Conservation (phyloP, 2,113 vertebrate genomes). For the Sebastes fasciatus region DNA sequence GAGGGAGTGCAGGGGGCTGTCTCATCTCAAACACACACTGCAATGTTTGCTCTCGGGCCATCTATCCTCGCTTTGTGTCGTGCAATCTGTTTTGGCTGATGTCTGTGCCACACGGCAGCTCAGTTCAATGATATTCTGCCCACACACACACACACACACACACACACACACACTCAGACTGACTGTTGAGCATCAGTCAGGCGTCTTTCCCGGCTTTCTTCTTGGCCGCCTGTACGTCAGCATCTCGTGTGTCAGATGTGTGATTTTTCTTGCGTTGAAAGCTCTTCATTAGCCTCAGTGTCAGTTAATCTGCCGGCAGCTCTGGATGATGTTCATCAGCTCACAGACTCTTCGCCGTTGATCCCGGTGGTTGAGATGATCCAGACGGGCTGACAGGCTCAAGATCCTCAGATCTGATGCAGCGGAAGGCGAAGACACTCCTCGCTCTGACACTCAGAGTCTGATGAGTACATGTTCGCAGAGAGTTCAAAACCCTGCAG, state of each 20-base stretch:
- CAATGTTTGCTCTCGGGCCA: constrained; percentile 35
- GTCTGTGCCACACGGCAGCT: constrained; percentile 32
- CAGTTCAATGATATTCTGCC: constrained; percentile 23
- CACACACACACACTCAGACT: constrained; percentile 11
- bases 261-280: constrained; percentile 11
- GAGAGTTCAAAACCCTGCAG: constrained; percentile 7
- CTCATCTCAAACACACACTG: neutral
- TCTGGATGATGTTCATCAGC: constrained; percentile 19
- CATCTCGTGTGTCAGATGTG: constrained; percentile 42
- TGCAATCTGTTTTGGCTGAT: constrained; percentile 58
- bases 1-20: constrained; percentile 13
- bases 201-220: constrained; percentile 13
- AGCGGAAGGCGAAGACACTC: neutral
- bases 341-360: neutral
- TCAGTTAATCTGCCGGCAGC: constrained; percentile 17
- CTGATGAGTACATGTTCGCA: neutral
- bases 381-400: constrained; percentile 24
- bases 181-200: constrained; percentile 9
- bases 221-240: constrained; percentile 27
- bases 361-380: constrained; percentile 29
- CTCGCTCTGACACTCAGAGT: neutral
- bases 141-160: constrained; percentile 24
- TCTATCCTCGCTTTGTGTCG: constrained; percentile 45
- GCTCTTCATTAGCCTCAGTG: constrained; percentile 34
- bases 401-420: constrained; percentile 23